Evolutionary conservation across 2,113 vertebrate species (phyloP).

Genomic region (Phrynosoma blainvillii): DNA sequence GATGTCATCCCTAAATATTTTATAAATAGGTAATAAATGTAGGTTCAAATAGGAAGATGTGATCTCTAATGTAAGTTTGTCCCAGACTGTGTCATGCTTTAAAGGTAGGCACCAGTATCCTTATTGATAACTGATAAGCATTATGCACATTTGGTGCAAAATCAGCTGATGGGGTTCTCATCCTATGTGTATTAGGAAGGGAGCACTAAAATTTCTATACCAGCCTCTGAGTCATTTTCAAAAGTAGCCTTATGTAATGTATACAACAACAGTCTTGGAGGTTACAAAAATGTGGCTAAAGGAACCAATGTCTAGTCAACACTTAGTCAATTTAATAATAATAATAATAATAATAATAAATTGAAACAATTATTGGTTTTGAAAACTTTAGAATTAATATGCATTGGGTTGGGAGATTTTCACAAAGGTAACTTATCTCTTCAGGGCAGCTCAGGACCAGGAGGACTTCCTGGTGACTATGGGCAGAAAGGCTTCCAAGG

Average conservation of each 20-base stretch:
- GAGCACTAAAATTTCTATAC: not conserved
- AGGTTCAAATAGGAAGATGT: no score
- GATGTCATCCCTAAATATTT: no score
- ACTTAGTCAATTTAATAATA: not conserved
- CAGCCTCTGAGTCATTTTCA: not conserved
- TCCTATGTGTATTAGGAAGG: not conserved
- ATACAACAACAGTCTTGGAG: no score
- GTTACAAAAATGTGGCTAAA: no score
- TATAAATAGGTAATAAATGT: no score
- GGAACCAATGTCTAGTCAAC: no score
- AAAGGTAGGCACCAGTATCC: no score
- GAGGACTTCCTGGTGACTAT: conserved; percentile 54
- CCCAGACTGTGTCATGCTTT: no score
- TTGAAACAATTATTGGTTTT: not conserved
- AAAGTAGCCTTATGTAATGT: no score
- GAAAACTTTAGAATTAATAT: not conserved
- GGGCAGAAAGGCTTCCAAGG: conserved; percentile 59
- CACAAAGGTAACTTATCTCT: conserved; percentile 30
- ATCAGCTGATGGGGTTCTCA: not conserved
- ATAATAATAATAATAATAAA: not conserved
- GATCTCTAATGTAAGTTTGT: no score
- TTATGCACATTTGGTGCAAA: not conserved
- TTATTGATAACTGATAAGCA: not conserved
- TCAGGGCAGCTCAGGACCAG: conserved; percentile 63
- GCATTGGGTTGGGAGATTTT: not conserved